Percentiles rank a stretch among this genome's conserved stretches.
phyloP scores from a whole-genome alignment of 2,888 invertebrate genomes.

The Cephus spinipes region DNA sequence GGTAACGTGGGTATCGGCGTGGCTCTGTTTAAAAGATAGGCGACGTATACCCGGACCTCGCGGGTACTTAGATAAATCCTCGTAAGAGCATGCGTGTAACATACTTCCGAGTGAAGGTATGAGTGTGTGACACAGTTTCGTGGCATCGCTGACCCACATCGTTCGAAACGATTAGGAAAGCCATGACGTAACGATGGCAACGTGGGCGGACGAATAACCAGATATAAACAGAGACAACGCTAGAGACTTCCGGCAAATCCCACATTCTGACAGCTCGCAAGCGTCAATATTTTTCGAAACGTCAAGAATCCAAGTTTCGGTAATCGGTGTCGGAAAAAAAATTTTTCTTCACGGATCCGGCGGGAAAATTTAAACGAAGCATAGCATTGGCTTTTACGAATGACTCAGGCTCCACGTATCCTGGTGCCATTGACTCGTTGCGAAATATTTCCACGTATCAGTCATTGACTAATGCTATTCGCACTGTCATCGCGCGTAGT shows the following conservation, averaged over 20 bases:
- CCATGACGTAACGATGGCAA: slow-evolving; percentile 33
- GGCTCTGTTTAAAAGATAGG: background rate
- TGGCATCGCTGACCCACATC: slow-evolving; percentile 33
- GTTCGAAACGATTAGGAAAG: slow-evolving; percentile 22
- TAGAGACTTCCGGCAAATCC: too few species aligned
- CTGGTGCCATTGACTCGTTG: slow-evolving; percentile 33
- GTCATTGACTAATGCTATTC: too few species aligned
- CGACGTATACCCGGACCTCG: background rate
- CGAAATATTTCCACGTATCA: slow-evolving; percentile 34
- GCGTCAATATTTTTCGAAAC: background rate
- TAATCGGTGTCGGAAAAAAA: background rate
- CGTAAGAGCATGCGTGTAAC: slow-evolving; percentile 18
- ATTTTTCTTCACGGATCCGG: too few species aligned
- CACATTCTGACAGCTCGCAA: background rate
- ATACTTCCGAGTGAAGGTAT: slow-evolving; percentile 59
- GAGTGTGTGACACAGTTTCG: slow-evolving; percentile 58
- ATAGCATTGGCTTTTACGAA: slow-evolving; percentile 44
- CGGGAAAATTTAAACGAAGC: too few species aligned
- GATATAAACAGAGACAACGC: background rate
- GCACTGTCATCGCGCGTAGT: too few species aligned
- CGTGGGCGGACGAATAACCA: background rate
- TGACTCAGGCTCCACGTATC: slow-evolving; percentile 41
- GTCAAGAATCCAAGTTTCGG: slow-evolving; percentile 10
- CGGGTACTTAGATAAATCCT: background rate
- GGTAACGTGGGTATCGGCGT: background rate